These are phyloP conservation scores for Zophobas morio DNA, from an alignment of 1,140 invertebrate genomes.

Conservation along the genomic window DNA sequence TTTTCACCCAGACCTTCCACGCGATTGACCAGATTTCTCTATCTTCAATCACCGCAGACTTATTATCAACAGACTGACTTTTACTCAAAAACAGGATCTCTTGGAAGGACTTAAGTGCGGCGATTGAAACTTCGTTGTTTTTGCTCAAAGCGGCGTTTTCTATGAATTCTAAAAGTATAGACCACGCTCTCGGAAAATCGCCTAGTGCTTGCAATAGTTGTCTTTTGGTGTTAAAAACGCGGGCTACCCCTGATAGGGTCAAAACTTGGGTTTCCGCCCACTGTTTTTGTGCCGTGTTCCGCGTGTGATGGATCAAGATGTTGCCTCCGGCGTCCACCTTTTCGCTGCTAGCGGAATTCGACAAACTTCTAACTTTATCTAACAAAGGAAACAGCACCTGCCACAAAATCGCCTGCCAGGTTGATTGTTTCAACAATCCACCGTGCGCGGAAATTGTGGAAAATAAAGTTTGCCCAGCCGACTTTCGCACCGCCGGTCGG, in stretches of 20 bases:
- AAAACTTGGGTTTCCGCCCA: conserved; percentile 95
- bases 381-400: conserved; percentile 96
- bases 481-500: conserved; percentile 96
- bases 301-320: conserved; percentile 97
- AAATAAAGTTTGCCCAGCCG: conserved; percentile 98
- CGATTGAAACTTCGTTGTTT: conserved; percentile 95
- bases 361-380: conserved; percentile 92
- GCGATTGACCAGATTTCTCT: conserved; percentile 83
- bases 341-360: conserved; percentile 92
- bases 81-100: conserved; percentile 86
- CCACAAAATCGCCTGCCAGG: conserved; percentile 93
- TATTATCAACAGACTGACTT: conserved; percentile 65
- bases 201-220: conserved; percentile 87
- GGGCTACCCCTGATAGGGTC: conserved; percentile 76
- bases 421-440: conserved; percentile 85
- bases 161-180: conserved; percentile 92
- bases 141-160: conserved; percentile 91
- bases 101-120: conserved; percentile 95
- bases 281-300: conserved; percentile 99
- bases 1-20: conserved; percentile 90
- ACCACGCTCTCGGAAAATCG: conserved; percentile 95
- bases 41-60: conserved; percentile 66
- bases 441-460: conserved; percentile 98
- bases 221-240: conserved; percentile 91
- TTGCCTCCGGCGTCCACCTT: conserved; percentile 94